Conservation (phyloP, 2,113 vertebrate species). For the Oreocharis arfaki region DNA sequence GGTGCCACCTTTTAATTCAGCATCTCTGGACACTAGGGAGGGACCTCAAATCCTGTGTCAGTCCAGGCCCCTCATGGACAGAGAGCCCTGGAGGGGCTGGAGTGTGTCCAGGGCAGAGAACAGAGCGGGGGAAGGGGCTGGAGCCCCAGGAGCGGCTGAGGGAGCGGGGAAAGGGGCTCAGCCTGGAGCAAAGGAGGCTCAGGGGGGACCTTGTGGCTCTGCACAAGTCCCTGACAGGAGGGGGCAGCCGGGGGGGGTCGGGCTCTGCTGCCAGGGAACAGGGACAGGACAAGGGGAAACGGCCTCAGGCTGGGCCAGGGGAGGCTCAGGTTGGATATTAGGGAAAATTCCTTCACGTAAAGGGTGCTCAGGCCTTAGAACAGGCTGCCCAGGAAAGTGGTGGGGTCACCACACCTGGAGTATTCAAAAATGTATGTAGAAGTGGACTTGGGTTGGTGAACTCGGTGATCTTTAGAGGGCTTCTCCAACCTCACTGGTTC, state of each 20-base stretch:
- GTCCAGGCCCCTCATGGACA: rapidly evolving
- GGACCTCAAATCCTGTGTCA: not conserved
- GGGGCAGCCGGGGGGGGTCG: not conserved
- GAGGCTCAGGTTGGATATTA: rapidly evolving
- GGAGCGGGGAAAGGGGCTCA: not conserved
- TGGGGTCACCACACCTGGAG: too few species aligned
- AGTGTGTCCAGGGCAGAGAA: not conserved
- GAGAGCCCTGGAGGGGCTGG: not conserved
- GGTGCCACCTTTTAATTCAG: not conserved
- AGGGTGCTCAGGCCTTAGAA: too few species aligned
- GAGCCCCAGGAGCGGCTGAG: not conserved
- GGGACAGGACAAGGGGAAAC: not conserved
- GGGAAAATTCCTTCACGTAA: not conserved
- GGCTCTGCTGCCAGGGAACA: not conserved
- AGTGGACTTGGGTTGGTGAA: not conserved
- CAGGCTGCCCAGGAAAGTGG: not conserved
- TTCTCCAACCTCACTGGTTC: not conserved
- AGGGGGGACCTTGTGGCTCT: not conserved
- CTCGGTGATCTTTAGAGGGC: not conserved
- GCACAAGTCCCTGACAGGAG: not conserved
- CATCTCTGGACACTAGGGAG: not conserved
- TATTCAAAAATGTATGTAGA: not conserved
- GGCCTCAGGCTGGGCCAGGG: not conserved
- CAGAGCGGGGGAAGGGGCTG: not conserved
- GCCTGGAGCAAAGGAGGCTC: not conserved